Percentiles rank a stretch among this genome's conserved stretches.
Conservation (phyloP, 2,888 invertebrate genomes). For the Meloe dianella region DNA sequence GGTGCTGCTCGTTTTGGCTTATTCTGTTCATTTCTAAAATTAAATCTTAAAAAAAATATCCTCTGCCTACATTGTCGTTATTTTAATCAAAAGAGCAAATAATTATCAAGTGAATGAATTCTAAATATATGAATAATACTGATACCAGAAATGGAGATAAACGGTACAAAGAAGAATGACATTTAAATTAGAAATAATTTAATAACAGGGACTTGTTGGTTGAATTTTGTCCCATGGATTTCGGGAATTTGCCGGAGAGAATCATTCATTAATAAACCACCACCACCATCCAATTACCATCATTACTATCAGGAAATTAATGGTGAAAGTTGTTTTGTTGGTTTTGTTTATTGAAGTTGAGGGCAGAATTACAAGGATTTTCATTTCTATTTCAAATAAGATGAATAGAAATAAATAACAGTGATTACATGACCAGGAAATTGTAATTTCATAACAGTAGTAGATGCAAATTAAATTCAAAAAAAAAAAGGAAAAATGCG, state of each 20-base stretch:
- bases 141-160: too few species aligned
- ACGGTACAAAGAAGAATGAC: too few species aligned
- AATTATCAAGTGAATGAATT: too few species aligned
- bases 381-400: not conserved
- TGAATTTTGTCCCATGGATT: too few species aligned
- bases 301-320: not conserved
- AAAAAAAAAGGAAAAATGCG: not conserved
- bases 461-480: not conserved
- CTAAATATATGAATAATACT: too few species aligned
- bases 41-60: not conserved
- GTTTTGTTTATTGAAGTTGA: not conserved
- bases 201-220: too few species aligned
- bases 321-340: not conserved
- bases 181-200: too few species aligned
- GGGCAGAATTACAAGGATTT: not conserved
- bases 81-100: not conserved
- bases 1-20: too few species aligned
- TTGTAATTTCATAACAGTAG: not conserved
- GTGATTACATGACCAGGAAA: not conserved
- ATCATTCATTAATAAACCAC: not conserved
- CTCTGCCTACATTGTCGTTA: not conserved
- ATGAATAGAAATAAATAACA: not conserved
- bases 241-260: not conserved
- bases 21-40: too few species aligned
- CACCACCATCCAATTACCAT: not conserved